Base-by-base conservation (phyloP, 2,888 invertebrate genomes). In the Dexiosoma caninum region DNA sequence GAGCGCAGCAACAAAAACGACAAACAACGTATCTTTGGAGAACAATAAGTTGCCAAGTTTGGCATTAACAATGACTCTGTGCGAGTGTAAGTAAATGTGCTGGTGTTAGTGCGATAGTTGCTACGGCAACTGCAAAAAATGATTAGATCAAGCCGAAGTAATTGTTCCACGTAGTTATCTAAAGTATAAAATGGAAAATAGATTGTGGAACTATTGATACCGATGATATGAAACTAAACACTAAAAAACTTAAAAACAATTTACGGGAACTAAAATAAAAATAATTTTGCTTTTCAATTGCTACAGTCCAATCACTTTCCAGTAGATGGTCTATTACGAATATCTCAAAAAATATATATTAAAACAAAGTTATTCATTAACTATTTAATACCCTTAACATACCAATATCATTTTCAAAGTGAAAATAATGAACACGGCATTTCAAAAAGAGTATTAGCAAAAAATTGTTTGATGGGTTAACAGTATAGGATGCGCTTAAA, bases 21-120 rank as follows among this genome's bases (percentile, higher is more conserved):
- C 21, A 77, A 71, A 78, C 64, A 76, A 78, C 70, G 59, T 75
- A 78, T 78, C 75, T 70, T 81, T 70, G 72, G 67, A 62, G 75
- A 51, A 78, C 74, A 72, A 82, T 84, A 84, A 83, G 82, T 83
- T 84, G 86, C 86, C 86, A 86, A 86, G 84, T 86, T 86, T 85
- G 83, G 84, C 85, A 84, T 84, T 86, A 84, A 85, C 84, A 85
- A 79, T 78, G 82, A 80, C 84, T 83, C 83, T 57, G 32, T 66
- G 42, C 23, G 53, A 35, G 14, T 59, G 49, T 46, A 19, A 21
- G 57, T 32, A 46, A 16, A 64, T 57, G 60, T 55, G 10, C 21
- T 35, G 69, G 62, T 21, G 21, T 49, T 83, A 83, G 85, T 86
- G 83, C 69, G 40, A n/a, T 55, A 27, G 40, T 67, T 60, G 62